Evolutionary conservation across 2,113 vertebrate species (phyloP), one percentile per base, ranked within the genome.

Genomic region (Calonectris borealis): DNA sequence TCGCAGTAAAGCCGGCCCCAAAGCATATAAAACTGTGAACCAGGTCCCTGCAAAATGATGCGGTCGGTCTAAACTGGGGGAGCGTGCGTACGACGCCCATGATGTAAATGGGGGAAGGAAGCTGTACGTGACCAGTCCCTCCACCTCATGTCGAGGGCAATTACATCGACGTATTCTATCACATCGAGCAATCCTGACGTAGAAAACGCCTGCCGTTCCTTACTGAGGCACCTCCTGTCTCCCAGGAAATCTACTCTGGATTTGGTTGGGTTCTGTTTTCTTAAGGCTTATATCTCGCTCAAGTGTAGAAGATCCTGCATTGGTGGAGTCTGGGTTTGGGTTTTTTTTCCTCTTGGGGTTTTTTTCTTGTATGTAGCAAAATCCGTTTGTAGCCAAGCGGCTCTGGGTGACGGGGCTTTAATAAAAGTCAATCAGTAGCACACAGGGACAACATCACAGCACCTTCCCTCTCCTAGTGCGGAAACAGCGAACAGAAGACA

Each of bases 121-220:
- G 51, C 29, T 6, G 52, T 4, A 36, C 14, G 0, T 1, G 25
- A 4, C 70, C 83, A 5, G 40, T 14, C 36, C 52, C 22, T 29
- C 58, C 32, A 3, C 20, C 61, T 44, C 34, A 0, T 0, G 2
- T 8, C 58, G 10, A 40, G 51, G 46, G 13, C 20, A 11, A 34
- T 36, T 26, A 10, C 6, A 36, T 13, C 66, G 1, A 6, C 20
- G 0, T 2, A 2, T 27, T 16, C 2, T 2, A 7, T 15, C 55
- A 3, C 65, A 20, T 2, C 18, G 4, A 2, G 29, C 10, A 17
- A 9, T 1, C 34, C 57, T 3, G 1, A 5, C 0, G 2, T 1
- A n/a, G 55, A 20, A 26, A 40, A 8, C 0, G 3, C 5, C 24
- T 4, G 36, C 16, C 1, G 0, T 2, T 24, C 77, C 36, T 29